A percentile compares a stretch with the other conserved stretches of the same genome.
Conservation (phyloP, 30 jellyfish, hydroid and myxozoan genomes). For the Cassiopea xamachana region DNA sequence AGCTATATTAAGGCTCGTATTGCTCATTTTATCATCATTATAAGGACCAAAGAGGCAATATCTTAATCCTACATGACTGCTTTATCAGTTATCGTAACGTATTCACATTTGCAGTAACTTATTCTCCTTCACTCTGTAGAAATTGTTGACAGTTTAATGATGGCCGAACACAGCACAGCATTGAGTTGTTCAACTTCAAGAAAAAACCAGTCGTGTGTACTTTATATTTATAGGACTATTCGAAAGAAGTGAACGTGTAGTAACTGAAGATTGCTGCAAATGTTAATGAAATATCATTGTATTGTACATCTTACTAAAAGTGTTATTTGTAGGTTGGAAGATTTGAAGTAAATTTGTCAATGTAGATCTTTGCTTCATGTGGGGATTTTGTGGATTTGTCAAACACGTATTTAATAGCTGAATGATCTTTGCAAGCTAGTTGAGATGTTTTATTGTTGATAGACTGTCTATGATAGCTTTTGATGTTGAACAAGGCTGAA, state of each 20-base stretch:
- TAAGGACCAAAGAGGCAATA: background rate
- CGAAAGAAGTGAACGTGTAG: background rate
- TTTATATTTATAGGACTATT: background rate
- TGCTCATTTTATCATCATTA: no score
- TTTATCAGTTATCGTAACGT: background rate
- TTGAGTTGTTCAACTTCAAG: background rate
- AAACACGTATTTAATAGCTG: background rate
- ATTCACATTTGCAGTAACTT: background rate
- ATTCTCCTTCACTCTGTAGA: background rate
- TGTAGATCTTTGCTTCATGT: background rate
- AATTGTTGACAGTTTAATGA: background rate
- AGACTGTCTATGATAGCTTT: background rate
- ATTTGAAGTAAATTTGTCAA: background rate
- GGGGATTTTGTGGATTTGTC: background rate
- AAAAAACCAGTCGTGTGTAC: background rate
- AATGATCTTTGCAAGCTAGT: background rate
- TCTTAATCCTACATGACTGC: background rate
- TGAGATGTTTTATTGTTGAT: background rate
- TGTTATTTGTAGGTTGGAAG: background rate
- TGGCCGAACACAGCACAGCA: background rate
- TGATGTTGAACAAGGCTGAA: background rate
- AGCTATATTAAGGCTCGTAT: no score
- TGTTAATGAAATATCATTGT: background rate
- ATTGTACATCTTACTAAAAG: background rate
- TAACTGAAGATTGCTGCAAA: background rate